Evolutionary conservation across 2,113 vertebrate species (phyloP), one percentile per base, ranked within the genome.

Genomic region (Barbus barbus): DNA sequence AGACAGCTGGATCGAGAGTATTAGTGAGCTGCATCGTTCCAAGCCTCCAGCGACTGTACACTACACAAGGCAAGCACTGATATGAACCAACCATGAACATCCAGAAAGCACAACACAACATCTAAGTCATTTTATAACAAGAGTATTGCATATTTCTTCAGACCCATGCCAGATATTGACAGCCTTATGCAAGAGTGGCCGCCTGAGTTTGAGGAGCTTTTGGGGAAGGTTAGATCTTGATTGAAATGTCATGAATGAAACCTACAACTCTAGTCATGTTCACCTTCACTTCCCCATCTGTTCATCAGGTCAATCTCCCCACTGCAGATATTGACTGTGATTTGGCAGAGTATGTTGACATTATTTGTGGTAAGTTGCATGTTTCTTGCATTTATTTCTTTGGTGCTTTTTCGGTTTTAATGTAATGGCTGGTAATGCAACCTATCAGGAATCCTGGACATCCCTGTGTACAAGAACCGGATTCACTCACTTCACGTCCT

Each of bases 121-220:
- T 60, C 2, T 38, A 1, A 9, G 2, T 48, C 36, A 28, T 26
- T 81, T 78, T 82, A 13, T 77, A 76, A 84, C 12, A 31, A 26
- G 31, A 48, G 51, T 63, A 16, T 44, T 48, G 3, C 48, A 9
- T 13, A 9, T 87, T 58, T 36, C 8, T 31, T 38, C 53, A 97
- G 97, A 38, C 88, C 96, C 0, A 97, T 98, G 97, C 97, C 98
- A 0, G 97, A 98, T 86, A 96, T 99, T 0, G 98, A 99, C 86
- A 92, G 86, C 0, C 92, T 99, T 84, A 99, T 99, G 97, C 97
- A 99, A 90, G 98, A 99, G 86, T 99, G 98, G 98, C 95, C 96
- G 0, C 88, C 94, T 0, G 97, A 98, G 81, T 95, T 99, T 89
- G 98, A 99, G 90, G 97, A 97, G 46, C 93, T 96, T 83, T 89